phyloP scores from a whole-genome alignment of 2,797 vertebrate species.

The Pipistrellus pygmaeus region DNA sequence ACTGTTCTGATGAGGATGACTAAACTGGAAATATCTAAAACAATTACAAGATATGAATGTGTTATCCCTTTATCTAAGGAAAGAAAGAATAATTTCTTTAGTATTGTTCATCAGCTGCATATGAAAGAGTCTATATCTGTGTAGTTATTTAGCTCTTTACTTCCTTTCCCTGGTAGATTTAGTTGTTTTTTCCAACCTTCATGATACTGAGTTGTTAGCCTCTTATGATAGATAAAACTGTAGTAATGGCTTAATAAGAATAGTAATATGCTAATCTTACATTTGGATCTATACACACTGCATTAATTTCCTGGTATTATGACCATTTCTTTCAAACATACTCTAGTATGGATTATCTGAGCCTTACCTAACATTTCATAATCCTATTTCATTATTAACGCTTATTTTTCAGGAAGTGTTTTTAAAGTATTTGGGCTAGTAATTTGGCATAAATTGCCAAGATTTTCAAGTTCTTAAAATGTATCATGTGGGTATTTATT shows the following conservation, averaged over 20 bases:
- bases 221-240: not conserved
- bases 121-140: not conserved
- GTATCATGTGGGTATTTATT: not conserved
- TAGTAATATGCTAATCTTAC: not conserved
- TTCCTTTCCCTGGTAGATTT: not conserved
- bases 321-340: not conserved
- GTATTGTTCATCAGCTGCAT: not conserved
- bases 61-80: not conserved
- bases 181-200: not conserved
- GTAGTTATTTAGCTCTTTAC: not conserved
- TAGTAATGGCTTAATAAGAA: not conserved
- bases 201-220: not conserved
- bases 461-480: not conserved
- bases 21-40: not conserved
- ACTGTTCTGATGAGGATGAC: not conserved
- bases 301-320: not conserved
- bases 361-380: not conserved
- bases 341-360: not conserved
- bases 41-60: not conserved
- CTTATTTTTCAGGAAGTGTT: conserved; percentile 28
- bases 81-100: not conserved
- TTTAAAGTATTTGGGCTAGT: not conserved
- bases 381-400: conserved; percentile 15
- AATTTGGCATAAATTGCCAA: not conserved
- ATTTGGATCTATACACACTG: not conserved